These are phyloP conservation scores for Micoletzkya japonica DNA, from an alignment of 2,888 invertebrate species.

Conservation along the genomic window DNA sequence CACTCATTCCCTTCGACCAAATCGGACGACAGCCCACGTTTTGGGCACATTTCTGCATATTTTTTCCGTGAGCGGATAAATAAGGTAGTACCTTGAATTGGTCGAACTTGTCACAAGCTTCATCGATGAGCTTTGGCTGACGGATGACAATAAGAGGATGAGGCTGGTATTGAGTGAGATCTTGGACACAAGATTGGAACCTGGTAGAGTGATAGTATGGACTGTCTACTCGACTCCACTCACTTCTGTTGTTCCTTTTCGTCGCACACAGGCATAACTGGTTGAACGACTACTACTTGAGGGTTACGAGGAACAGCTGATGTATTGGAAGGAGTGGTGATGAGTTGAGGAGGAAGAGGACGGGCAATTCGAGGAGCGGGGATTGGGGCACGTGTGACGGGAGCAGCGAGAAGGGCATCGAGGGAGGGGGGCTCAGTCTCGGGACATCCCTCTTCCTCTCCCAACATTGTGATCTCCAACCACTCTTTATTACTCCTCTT, in stretches of 20 bases:
- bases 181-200: slow-evolving; percentile 56
- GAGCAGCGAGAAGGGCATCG: slow-evolving; percentile 53
- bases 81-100: slow-evolving; percentile 49
- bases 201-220: slow-evolving; percentile 15
- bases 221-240: too few species aligned
- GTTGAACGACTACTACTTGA: background rate
- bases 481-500: background rate
- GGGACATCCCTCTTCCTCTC: slow-evolving; percentile 60
- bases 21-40: slow-evolving; percentile 50
- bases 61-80: background rate
- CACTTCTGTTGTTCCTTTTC: slow-evolving; percentile 24
- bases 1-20: slow-evolving; percentile 61
- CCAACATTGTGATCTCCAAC: slow-evolving; percentile 52
- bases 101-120: slow-evolving; percentile 54
- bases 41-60: slow-evolving; percentile 34
- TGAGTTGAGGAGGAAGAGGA: slow-evolving; percentile 33
- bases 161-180: slow-evolving; percentile 58
- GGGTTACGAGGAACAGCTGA: background rate
- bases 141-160: slow-evolving; percentile 61
- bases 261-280: slow-evolving; percentile 18
- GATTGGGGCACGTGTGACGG: slow-evolving; percentile 37
- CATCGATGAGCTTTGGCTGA: slow-evolving; percentile 55
- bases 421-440: slow-evolving; percentile 47
- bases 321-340: background rate
- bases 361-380: slow-evolving; percentile 38